Evolutionary conservation across 2,888 invertebrate species (phyloP), one percentile per base, ranked within the genome.

Genomic region (Synergus gifuensis): DNA sequence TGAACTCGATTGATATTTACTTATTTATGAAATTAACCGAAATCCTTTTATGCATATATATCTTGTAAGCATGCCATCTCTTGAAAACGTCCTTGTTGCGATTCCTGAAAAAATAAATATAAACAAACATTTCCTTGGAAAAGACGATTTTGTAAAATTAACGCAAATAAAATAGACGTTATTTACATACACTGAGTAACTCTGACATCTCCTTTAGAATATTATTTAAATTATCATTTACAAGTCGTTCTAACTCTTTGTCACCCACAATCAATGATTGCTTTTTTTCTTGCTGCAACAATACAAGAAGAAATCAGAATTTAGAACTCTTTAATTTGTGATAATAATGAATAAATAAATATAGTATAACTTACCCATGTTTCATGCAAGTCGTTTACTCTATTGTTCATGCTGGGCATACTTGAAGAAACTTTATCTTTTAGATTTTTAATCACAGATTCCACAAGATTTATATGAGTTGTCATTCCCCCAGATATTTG

Each of bases 171-270:
- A 9, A 54, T 73, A 54, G 18, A 22, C 4, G 11, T 12, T 36
- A 73, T 28, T 54, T 54, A 73, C 73, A 1, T 9, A 73, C 73
- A 4, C 36, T 54, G 1, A 73, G n/a, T 16, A 54, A n/a, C 36
- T 73, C 54, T 11, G 73, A 54, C 36, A 73, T 73, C 36, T 73
- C 73, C 36, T 54, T 73, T 11, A 73, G n/a, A 49, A 73, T 54
- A 36, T 73, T 73, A 54, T 73, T 73, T n/a, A 73, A 40, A 16
- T 73, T 73, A 36, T 73, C 73, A 54, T 54, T 36, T n/a, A 54
- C 16, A 9, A 73, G 36, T 54, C 16, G 22, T 18, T 4, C 54
- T 36, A 7, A 49, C 22, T 54, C 73, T 28, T 16, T 40, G 36
- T 73, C 73, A 12, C 16, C 73, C 16, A n/a, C 2, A 28, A 73